A percentile compares a stretch with the other conserved stretches of the same genome.
These are phyloP conservation scores for Bombus cullumanus DNA, from an alignment of 1,140 invertebrate species.

Conservation along the genomic window DNA sequence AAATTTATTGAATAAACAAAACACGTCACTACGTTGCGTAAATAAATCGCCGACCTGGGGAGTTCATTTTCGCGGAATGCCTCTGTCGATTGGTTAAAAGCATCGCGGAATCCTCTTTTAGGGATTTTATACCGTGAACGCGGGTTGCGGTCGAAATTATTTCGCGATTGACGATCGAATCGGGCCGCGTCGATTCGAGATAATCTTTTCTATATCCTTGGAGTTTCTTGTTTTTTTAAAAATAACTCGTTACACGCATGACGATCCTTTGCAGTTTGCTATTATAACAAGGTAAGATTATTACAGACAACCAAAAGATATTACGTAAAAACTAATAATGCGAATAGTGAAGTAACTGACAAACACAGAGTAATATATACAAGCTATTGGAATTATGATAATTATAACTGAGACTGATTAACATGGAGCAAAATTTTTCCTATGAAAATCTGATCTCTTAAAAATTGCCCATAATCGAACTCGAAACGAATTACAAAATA, in stretches of 20 bases:
- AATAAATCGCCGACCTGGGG: constrained; percentile 27
- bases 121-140: background rate
- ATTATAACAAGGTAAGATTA: too few species aligned
- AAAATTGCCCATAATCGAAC: too few species aligned
- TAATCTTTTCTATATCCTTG: background rate
- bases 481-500: too few species aligned
- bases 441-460: too few species aligned
- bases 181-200: background rate
- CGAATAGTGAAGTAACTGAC: too few species aligned
- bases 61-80: constrained; percentile 32
- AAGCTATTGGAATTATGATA: too few species aligned
- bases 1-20: constrained; percentile 54
- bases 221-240: too few species aligned
- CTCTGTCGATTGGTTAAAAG: constrained; percentile 2
- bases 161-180: background rate
- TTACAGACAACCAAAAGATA: too few species aligned
- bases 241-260: background rate
- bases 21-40: constrained; percentile 37
- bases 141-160: background rate
- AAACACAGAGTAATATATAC: too few species aligned
- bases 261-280: background rate
- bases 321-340: too few species aligned
- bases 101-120: background rate
- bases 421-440: too few species aligned
- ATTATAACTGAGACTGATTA: too few species aligned